Percentiles rank a stretch among this genome's conserved stretches.
These are phyloP conservation scores for Epinotia brunnichana DNA, from an alignment of 2,888 invertebrate genomes.

Conservation along the genomic window DNA sequence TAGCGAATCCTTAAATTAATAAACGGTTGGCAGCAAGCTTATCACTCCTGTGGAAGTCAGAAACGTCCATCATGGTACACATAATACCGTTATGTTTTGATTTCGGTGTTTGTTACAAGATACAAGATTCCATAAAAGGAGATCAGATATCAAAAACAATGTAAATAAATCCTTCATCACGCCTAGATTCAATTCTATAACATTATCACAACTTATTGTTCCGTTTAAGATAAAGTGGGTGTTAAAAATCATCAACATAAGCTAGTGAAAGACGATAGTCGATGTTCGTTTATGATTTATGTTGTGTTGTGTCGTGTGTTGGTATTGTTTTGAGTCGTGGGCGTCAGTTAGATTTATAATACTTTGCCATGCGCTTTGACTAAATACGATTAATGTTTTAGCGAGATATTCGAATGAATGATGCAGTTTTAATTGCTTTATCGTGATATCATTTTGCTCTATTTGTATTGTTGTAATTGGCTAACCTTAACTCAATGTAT, in stretches of 20 bases:
- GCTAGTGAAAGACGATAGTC: slow-evolving; percentile 76
- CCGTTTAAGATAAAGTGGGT: slow-evolving; percentile 76
- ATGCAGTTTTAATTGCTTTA: slow-evolving; percentile 36
- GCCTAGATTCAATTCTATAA: slow-evolving; percentile 58
- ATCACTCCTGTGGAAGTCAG: no score
- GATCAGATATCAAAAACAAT: slow-evolving; percentile 17
- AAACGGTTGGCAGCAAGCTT: no score
- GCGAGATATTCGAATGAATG: slow-evolving; percentile 31
- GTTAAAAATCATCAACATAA: slow-evolving; percentile 80
- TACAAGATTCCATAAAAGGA: background rate
- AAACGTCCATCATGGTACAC: no score
- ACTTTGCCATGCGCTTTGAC: slow-evolving; percentile 62
- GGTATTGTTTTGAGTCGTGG: slow-evolving; percentile 75
- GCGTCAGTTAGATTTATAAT: slow-evolving; percentile 77
- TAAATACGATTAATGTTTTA: slow-evolving; percentile 58
- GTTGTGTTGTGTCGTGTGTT: slow-evolving; percentile 73
- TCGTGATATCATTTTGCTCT: slow-evolving; percentile 7
- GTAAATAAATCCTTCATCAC: slow-evolving; percentile 24
- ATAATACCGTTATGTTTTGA: background rate
- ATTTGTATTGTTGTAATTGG: slow-evolving; percentile 12
- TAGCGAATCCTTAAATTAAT: no score
- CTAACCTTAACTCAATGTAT: background rate
- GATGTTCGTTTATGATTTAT: slow-evolving; percentile 77
- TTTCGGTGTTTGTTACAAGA: background rate
- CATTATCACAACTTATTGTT: slow-evolving; percentile 64